These are phyloP conservation scores for Zaprionus lachaisei DNA, from an alignment of 1,140 invertebrate species.

Conservation along the genomic window DNA sequence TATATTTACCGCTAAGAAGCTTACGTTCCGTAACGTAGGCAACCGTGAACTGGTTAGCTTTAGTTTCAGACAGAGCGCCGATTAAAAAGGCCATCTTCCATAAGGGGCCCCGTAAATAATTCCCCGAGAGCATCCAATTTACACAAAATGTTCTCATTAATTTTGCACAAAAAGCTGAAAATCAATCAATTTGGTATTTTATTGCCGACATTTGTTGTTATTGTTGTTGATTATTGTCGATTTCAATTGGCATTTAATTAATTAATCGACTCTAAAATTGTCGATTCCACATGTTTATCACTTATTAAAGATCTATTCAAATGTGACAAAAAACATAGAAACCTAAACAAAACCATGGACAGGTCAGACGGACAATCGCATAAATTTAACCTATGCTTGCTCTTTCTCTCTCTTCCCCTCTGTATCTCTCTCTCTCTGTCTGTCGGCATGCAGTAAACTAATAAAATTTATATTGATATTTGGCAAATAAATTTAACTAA, in stretches of 20 bases:
- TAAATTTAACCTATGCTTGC: conserved; percentile 53
- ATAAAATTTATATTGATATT: conserved; percentile 76
- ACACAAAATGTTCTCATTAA: conserved; percentile 63
- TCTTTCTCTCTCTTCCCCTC: not conserved
- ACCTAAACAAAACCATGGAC: conserved; percentile 33
- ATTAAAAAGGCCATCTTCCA: conserved; percentile 15
- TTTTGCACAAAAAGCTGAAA: conserved; percentile 45
- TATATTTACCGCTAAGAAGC: not conserved
- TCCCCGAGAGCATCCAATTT: conserved; percentile 18
- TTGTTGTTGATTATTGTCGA: conserved; percentile 43
- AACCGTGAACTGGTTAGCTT: not conserved
- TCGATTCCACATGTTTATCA: conserved; percentile 71
- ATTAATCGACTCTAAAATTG: conserved; percentile 80
- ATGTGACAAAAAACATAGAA: conserved; percentile 40
- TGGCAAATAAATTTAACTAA: conserved; percentile 73
- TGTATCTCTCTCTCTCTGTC: not conserved
- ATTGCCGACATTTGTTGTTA: conserved; percentile 41
- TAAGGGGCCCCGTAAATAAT: conserved; percentile 46
- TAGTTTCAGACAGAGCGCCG: not conserved
- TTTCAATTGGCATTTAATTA: conserved; percentile 80
- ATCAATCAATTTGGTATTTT: conserved; percentile 76
- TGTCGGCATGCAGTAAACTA: conserved; percentile 26
- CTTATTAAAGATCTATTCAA: conserved; percentile 78
- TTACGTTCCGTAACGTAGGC: not conserved
- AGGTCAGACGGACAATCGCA: conserved; percentile 62